Base-by-base conservation (phyloP, 2,888 invertebrate species). In the Aethes cnicana region DNA sequence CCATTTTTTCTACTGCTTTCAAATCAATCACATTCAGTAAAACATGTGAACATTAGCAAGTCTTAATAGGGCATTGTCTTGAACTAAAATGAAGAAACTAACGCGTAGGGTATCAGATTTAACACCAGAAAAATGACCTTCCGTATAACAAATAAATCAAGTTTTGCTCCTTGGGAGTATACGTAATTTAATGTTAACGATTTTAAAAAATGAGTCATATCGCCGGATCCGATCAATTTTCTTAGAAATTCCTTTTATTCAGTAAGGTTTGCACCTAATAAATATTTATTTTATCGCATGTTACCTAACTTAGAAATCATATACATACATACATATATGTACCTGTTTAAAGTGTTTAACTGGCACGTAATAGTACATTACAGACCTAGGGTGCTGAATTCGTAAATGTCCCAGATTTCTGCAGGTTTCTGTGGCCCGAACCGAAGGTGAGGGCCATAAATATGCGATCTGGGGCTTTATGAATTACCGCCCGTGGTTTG, bases 181-280 rank as follows among this genome's bases (percentile, higher is more conserved):
- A 44, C 54, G 58, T 59, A 61, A 64, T 63, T 62, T 63, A 71
- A 76, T 78, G 68, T 57, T 64, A 70, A 76, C 68, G 58, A 62
- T 64, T 67, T 62, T 67, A 71, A 71, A 70, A 57, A 64, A 55
- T 56, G 54, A 61, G 57, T 52, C 61, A 59, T 77, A 79, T 81
- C 81, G 49, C 56, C 48, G 59, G 59, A 61, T 63, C 77, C 76
- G 72, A 81, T 81, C 81, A 59, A 44, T 21, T 55, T 81, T 79
- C 77, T 55, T 20, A 63, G 81, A 81, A 81, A 49, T 61, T 18
- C 20, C n/a, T n/a, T n/a, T n/a, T n/a, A n/a, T n/a, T n/a, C n/a
- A n/a, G n/a, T n/a, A n/a, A n/a, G n/a, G n/a, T n/a, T n/a, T n/a
- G 62, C 62, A 62, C 58, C 20, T 30, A 14, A 36, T 14, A 43